Percentiles rank a stretch among this genome's conserved stretches.
Conservation (phyloP, 2,797 vertebrate species). For the Agapornis canus region DNA sequence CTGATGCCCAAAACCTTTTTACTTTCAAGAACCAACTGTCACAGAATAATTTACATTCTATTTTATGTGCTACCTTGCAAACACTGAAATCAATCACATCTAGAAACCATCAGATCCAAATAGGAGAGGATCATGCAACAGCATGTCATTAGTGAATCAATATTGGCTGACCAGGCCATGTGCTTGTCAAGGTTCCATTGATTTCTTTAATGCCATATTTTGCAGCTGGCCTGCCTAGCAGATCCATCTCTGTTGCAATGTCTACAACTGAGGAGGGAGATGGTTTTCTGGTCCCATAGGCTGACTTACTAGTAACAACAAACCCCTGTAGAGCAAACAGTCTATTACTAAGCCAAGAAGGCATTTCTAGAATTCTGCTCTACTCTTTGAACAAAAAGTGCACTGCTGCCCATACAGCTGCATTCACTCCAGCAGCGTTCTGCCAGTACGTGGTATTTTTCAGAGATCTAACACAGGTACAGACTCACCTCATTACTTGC, state of each 20-base stretch:
- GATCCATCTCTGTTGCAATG: neutral
- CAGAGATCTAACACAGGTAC: neutral
- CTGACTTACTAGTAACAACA: neutral
- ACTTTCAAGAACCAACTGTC: neutral
- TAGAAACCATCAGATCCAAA: neutral
- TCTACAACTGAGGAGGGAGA: neutral
- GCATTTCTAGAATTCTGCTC: neutral
- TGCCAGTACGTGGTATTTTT: neutral
- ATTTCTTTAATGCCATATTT: neutral
- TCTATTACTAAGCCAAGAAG: neutral
- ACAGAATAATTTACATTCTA: neutral
- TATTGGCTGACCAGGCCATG: neutral
- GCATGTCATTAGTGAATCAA: neutral
- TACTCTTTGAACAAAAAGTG: neutral
- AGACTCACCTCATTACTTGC: neutral
- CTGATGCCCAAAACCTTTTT: neutral
- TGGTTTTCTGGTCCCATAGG: neutral
- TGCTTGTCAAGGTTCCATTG: neutral
- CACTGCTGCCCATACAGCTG: neutral
- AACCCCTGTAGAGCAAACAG: neutral
- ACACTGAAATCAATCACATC: neutral
- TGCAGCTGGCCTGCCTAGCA: neutral
- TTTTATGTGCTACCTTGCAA: neutral
- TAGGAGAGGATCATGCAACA: neutral
- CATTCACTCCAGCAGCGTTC: neutral